These are phyloP conservation scores for rabbit (Oryctolagus cuniculus) DNA, from an alignment of 2,113 vertebrate genomes.

Conservation along the genomic window DNA sequence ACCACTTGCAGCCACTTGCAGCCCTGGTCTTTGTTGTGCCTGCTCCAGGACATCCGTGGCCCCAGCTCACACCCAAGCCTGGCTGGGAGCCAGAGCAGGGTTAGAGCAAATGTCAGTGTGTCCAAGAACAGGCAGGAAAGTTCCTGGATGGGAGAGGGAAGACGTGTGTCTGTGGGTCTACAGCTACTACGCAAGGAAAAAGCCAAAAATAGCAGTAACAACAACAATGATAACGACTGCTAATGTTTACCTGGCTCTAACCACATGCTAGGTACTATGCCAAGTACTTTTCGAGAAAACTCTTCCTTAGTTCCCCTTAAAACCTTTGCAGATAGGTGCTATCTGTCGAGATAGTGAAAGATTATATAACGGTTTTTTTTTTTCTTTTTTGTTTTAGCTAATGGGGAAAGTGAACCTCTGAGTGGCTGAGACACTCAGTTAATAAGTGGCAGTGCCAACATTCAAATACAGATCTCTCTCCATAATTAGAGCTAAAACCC, in stretches of 20 bases:
- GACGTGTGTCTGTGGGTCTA: not conserved
- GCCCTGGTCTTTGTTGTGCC: not conserved
- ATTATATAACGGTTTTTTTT: too few species aligned
- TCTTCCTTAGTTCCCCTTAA: not conserved
- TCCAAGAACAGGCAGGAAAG: not conserved
- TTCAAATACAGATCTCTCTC: not conserved
- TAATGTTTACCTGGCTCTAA: not conserved
- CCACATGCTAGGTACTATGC: not conserved
- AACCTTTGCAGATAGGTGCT: not conserved
- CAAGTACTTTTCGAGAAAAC: not conserved
- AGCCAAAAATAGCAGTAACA: not conserved
- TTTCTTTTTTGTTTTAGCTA: too few species aligned
- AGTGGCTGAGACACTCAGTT: not conserved
- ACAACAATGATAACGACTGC: not conserved
- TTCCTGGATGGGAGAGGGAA: not conserved
- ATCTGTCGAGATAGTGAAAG: too few species aligned
- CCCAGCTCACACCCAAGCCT: not conserved
- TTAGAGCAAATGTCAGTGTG: not conserved
- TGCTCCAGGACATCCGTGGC: not conserved
- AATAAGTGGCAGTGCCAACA: not conserved
- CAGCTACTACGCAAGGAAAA: not conserved
- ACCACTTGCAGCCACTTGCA: not conserved
- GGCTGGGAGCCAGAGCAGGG: conserved; percentile 20
- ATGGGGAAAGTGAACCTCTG: conserved; percentile 29
- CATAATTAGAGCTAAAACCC: not conserved